Conservation (phyloP, 2,888 invertebrate genomes). For the Heteromyza rotundicornis region DNA sequence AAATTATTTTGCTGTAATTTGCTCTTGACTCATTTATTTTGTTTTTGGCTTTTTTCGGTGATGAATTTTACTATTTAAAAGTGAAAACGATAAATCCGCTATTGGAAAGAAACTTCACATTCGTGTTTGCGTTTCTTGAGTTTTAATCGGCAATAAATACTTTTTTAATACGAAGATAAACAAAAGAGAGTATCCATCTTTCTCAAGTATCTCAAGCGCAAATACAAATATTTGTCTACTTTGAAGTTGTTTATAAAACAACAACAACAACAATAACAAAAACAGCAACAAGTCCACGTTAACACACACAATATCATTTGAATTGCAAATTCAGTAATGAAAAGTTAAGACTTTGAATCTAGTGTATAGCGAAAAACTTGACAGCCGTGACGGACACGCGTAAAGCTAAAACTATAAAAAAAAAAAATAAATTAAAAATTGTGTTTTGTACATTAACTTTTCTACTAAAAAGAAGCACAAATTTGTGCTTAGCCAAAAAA, state of each 20-base stretch:
- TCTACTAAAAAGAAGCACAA: background rate
- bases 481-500: too few species aligned
- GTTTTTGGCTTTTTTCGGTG: constrained; percentile 9
- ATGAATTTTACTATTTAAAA: background rate
- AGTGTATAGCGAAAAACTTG: constrained; percentile 8
- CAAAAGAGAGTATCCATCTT: background rate
- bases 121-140: too few species aligned
- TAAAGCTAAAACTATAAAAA: background rate
- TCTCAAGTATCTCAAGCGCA: background rate
- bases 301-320: background rate
- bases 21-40: constrained; percentile 29
- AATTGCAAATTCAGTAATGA: background rate
- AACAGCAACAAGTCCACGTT: background rate
- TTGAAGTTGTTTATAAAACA: background rate
- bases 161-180: too few species aligned
- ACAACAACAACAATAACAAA: background rate
- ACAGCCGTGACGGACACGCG: constrained; percentile 13
- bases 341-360: background rate
- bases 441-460: too few species aligned
- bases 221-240: background rate
- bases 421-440: background rate
- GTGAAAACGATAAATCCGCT: background rate
- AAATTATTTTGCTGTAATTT: background rate
- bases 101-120: background rate
- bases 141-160: too few species aligned